A percentile compares a stretch with the other conserved stretches of the same genome.
Evolutionary conservation across 1,140 invertebrate genomes (phyloP).

Genomic region (Tribolium madens): DNA sequence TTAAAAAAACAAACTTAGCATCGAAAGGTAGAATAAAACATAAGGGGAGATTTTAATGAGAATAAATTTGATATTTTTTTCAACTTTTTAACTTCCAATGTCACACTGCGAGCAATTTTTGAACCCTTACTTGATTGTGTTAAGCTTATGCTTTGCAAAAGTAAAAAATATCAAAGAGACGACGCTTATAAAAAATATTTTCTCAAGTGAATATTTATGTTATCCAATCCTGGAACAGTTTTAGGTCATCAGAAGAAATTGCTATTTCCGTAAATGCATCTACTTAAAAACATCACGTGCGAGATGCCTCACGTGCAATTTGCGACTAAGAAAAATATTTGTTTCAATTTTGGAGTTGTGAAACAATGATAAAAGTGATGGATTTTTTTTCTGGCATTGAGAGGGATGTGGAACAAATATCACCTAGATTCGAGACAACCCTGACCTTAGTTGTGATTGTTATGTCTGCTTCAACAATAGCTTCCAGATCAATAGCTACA

Average conservation of each 20-base stretch:
- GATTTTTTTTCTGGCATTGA: not conserved
- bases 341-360: not conserved
- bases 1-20: not conserved
- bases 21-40: not conserved
- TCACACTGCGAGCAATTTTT: not conserved
- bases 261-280: constrained; percentile 23
- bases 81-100: constrained; percentile 12
- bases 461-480: constrained; percentile 18
- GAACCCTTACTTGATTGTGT: constrained; percentile 1
- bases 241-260: constrained; percentile 34
- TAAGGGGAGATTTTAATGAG: not conserved
- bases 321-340: constrained; percentile 13
- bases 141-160: constrained; percentile 7
- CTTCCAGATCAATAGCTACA: constrained; percentile 21
- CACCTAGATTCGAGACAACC: not conserved
- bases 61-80: not conserved
- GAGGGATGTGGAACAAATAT: not conserved
- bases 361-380: not conserved
- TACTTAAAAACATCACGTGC: constrained; percentile 21
- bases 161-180: constrained; percentile 12
- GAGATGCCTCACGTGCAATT: constrained; percentile 13
- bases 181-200: constrained; percentile 15
- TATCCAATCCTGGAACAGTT: constrained; percentile 9
- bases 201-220: constrained; percentile 6
- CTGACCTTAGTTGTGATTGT: constrained; percentile 18